A percentile compares a stretch with the other conserved stretches of the same genome.
phyloP scores from a whole-genome alignment of 2,888 invertebrate species.

The Fissipunctia ypsillon region DNA sequence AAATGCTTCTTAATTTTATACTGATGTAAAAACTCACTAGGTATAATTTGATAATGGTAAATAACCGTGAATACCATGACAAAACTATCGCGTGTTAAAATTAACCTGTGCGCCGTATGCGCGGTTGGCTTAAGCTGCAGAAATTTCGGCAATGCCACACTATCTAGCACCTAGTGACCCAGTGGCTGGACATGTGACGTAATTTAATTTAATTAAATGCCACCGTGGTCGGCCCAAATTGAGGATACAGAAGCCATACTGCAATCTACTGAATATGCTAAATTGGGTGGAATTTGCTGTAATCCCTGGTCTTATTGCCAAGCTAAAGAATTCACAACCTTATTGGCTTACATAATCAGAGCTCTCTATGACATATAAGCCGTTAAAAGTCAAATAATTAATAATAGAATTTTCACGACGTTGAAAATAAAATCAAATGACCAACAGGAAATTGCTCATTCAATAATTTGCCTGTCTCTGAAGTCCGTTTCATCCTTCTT shows the following conservation, averaged over 20 bases:
- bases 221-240: constrained; percentile 33
- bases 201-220: constrained; percentile 60
- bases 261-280: constrained; percentile 39
- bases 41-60: constrained; percentile 1
- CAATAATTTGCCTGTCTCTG: constrained; percentile 40
- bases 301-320: constrained; percentile 15
- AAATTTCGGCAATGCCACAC: constrained; percentile 21
- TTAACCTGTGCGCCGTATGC: not conserved
- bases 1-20: not conserved
- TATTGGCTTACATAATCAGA: constrained; percentile 6
- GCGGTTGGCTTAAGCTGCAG: not conserved
- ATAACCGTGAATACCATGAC: not conserved
- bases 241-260: constrained; percentile 46
- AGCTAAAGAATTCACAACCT: constrained; percentile 2
- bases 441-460: constrained; percentile 54
- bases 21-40: not conserved
- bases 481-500: constrained; percentile 40
- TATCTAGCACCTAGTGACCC: constrained; percentile 11
- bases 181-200: constrained; percentile 21
- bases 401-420: constrained; percentile 21
- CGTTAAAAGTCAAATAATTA: constrained; percentile 12
- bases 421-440: constrained; percentile 42
- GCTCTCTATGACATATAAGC: not conserved
- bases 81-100: constrained; percentile 1
- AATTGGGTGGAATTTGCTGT: constrained; percentile 27